Percentiles rank a stretch among this genome's conserved stretches.
phyloP scores from a whole-genome alignment of 2,113 vertebrate genomes.

The Actinemys pallida region DNA sequence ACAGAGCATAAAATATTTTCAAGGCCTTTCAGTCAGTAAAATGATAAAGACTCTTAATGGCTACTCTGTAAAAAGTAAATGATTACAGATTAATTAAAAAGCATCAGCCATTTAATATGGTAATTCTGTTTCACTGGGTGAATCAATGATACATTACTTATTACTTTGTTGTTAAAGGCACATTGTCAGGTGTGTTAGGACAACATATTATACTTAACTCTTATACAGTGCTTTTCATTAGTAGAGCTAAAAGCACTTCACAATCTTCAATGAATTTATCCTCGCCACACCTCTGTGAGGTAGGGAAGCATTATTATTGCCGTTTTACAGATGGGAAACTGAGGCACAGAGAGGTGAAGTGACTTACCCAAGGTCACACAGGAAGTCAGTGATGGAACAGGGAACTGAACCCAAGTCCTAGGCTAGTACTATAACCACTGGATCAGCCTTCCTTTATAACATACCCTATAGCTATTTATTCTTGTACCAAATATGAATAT shows the following conservation, averaged over 20 bases:
- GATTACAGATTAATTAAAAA: conserved; percentile 61
- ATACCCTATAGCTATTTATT: background rate
- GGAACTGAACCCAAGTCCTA: background rate
- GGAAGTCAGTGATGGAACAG: background rate
- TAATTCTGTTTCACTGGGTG: conserved; percentile 9
- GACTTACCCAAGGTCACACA: background rate
- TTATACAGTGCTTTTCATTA: background rate
- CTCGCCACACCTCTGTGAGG: background rate
- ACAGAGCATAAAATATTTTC: conserved; percentile 66
- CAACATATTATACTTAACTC: background rate
- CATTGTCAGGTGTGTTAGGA: background rate
- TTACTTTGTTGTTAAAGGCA: background rate
- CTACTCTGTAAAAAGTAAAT: conserved; percentile 39
- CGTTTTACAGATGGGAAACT: background rate
- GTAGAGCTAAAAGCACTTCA: background rate
- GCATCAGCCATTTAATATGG: conserved; percentile 23
- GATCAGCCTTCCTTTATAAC: background rate
- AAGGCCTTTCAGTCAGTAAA: conserved; percentile 59
- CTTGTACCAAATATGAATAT: background rate
- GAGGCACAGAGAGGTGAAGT: background rate
- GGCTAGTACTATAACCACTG: background rate
- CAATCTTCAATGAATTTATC: background rate
- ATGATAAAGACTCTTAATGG: conserved; percentile 46
- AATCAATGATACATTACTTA: background rate
- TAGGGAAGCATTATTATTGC: background rate